Evolutionary conservation across 2,113 vertebrate species (phyloP).

Genomic region (Leptocoma aspasia): DNA sequence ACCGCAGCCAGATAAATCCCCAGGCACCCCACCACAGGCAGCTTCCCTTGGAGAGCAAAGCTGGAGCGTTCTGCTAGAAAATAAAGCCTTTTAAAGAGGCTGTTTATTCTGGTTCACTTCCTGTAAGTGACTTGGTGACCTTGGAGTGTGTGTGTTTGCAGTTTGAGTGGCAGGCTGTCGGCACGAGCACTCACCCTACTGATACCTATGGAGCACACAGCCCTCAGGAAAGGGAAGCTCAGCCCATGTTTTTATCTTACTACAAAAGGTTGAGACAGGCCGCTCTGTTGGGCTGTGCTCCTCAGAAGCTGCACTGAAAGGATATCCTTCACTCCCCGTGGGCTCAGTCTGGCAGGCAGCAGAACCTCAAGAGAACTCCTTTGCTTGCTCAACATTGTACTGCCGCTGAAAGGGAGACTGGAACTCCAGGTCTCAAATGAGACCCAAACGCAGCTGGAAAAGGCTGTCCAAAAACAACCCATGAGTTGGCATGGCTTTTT

Average conservation of each 20-base stretch:
- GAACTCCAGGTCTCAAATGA: background rate
- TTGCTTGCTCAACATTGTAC: background rate
- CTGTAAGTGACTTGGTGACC: background rate
- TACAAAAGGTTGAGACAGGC: background rate
- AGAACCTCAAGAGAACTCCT: background rate
- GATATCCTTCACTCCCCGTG: rapidly evolving
- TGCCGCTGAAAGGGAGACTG: background rate
- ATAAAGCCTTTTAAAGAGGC: conserved; percentile 9
- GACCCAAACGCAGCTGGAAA: background rate
- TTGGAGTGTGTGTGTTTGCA: background rate
- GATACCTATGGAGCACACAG: background rate
- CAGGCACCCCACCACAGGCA: background rate
- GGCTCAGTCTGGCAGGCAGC: background rate
- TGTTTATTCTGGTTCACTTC: conserved; percentile 56
- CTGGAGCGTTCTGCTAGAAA: background rate
- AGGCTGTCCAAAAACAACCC: background rate
- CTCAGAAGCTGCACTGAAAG: background rate
- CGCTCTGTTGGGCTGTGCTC: background rate
- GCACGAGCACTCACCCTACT: background rate
- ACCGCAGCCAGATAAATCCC: conserved; percentile 10
- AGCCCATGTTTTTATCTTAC: background rate
- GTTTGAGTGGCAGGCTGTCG: background rate
- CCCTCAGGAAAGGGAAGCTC: background rate
- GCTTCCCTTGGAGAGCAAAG: background rate
- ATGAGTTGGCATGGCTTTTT: background rate